Conservation (phyloP, 2,797 vertebrate species). For the Acipenser oxyrinchus region DNA sequence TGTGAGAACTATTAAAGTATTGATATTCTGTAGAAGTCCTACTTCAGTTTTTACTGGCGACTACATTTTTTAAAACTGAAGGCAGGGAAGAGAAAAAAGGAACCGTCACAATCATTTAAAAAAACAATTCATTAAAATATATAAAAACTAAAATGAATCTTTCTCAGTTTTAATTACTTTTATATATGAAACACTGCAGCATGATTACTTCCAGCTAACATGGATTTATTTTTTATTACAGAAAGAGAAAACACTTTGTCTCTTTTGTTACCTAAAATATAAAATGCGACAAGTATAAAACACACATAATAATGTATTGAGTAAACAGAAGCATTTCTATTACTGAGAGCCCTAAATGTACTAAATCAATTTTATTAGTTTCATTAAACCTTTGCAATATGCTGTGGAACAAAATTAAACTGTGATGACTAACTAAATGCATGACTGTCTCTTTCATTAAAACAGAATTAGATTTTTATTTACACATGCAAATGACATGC, state of each 20-base stretch:
- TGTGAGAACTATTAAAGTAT: no score
- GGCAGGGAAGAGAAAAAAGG: no score
- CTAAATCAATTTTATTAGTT: constrained; percentile 49
- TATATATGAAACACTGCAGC: constrained; percentile 15
- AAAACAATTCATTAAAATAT: no score
- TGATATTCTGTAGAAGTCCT: no score
- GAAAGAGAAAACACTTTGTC: not conserved
- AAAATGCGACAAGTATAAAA: not conserved
- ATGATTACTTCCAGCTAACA: not conserved
- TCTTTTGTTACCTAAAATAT: not conserved
- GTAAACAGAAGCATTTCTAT: constrained; percentile 22
- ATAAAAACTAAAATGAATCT: constrained; percentile 10
- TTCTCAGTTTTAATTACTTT: not conserved
- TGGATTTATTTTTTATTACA: not conserved
- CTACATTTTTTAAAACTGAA: no score
- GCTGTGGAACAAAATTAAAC: constrained; percentile 42
- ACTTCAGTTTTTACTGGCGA: no score
- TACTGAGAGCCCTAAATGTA: constrained; percentile 20
- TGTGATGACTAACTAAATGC: constrained; percentile 46
- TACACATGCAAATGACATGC: constrained; percentile 28
- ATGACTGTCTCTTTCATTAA: constrained; percentile 35
- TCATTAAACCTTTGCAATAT: constrained; percentile 47
- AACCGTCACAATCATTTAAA: no score
- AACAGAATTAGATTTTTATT: constrained; percentile 30
- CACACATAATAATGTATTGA: constrained; percentile 10